Base-by-base conservation (phyloP, 1,140 invertebrate genomes). In the Drosophila sechellia region DNA sequence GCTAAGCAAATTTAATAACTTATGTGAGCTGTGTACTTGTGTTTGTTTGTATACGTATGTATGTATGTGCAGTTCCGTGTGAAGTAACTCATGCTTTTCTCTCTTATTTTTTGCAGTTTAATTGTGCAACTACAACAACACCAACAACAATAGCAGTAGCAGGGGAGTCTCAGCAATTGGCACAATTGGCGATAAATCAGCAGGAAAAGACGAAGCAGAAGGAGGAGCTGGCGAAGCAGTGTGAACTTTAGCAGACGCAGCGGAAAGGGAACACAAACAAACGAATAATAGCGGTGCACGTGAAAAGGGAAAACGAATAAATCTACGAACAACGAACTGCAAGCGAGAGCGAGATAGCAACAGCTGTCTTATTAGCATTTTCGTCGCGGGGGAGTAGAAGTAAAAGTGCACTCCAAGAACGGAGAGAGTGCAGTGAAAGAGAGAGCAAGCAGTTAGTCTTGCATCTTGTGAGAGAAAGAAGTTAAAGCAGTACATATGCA, bases 141-240 rank as follows among this genome's bases (percentile, higher is more conserved):
- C 2, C 0, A 77, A 68, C 61, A 81, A 69, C 74, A 81, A 68
- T 58, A 71, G n/a, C 48, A 60, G 45, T 2, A 27, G 60, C 58
- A 77, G 77, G 48, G 46, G 34, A 75, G 52, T 65, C 39, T 64
- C 69, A 75, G 75, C 81, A 87, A 86, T 87, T 86, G 81, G 75
- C 74, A 86, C 83, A 86, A 87, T 86, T 87, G 83, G 84, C 84
- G 57, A 87, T 87, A 86, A 83, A 86, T 86, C 83, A 86, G 83
- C 81, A 66, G 53, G 31, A 78, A 27, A 34, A 75, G 34, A 40
- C 31, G 22, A 49, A 68, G 39, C 43, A 20, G 40, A 43, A 35
- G 43, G 64, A 57, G 49, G 15, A 31, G 46, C 12, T 13, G 37
- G 6, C 31, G 6, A 31, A 35, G 25, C 49, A 48, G 65, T 54